phyloP scores from a whole-genome alignment of 53 echinoderm and acorn worm genomes.

The Stichopus horrens region DNA sequence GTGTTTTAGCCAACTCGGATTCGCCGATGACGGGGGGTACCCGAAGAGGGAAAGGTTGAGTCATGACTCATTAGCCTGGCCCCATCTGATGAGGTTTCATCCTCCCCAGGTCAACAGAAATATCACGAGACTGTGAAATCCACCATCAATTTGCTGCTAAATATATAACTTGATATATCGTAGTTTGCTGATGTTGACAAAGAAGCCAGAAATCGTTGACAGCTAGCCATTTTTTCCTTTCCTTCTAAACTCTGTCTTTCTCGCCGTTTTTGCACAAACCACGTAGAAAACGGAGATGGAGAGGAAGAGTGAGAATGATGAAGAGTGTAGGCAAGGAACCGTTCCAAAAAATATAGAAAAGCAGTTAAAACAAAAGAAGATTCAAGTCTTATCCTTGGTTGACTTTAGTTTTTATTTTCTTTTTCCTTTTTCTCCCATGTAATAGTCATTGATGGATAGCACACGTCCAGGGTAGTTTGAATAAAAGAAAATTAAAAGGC shows the following conservation, averaged over 20 bases:
- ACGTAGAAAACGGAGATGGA: too few relatives aligned
- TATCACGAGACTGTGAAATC: background rate
- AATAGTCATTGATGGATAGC: background rate
- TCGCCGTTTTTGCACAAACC: too few relatives aligned
- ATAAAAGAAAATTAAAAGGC: background rate
- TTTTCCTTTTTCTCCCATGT: too few relatives aligned
- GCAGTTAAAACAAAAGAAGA: background rate
- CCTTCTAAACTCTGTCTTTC: background rate
- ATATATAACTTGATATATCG: conserved; percentile 7
- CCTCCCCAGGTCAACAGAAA: background rate
- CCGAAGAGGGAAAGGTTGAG: background rate
- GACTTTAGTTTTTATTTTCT: too few relatives aligned
- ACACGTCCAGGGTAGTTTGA: background rate
- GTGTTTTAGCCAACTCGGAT: background rate
- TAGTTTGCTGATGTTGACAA: background rate
- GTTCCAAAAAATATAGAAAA: background rate
- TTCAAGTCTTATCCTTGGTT: too few relatives aligned
- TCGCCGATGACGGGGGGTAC: background rate
- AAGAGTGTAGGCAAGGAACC: background rate
- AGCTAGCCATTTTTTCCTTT: background rate
- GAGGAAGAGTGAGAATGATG: too few relatives aligned
- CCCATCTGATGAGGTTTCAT: background rate
- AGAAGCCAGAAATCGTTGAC: background rate
- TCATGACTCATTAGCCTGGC: background rate
- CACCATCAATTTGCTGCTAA: background rate